These are phyloP conservation scores for Harpagoxenus sublaevis DNA, from an alignment of 2,888 invertebrate genomes.

Conservation along the genomic window DNA sequence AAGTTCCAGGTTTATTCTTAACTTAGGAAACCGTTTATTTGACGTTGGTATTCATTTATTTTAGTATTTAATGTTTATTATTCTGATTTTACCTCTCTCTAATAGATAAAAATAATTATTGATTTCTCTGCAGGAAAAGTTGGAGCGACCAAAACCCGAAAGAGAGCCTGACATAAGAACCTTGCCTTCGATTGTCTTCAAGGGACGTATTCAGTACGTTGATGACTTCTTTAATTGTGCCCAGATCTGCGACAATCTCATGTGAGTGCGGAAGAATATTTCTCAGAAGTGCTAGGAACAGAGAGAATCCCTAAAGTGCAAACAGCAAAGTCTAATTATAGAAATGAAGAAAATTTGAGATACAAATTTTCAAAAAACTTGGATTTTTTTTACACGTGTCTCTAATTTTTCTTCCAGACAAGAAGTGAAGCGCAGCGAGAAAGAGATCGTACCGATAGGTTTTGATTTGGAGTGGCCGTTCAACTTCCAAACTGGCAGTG, in stretches of 20 bases:
- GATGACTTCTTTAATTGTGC: conserved; percentile 81
- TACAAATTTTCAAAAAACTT: background rate
- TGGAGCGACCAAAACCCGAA: conserved; percentile 46
- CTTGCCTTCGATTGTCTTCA: conserved; percentile 77
- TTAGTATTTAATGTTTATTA: background rate
- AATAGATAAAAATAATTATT: background rate
- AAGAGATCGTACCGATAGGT: conserved; percentile 87
- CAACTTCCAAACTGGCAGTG: conserved; percentile 88
- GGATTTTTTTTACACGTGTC: background rate
- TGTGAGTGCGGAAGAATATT: conserved; percentile 75
- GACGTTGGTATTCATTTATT: background rate
- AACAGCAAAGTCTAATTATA: background rate
- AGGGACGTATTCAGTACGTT: conserved; percentile 79
- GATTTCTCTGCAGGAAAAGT: conserved; percentile 64
- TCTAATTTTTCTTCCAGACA: conserved; percentile 77
- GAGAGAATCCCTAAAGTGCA: background rate
- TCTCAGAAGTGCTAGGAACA: background rate
- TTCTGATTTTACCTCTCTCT: background rate
- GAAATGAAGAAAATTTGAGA: background rate
- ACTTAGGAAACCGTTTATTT: background rate
- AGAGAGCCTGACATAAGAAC: conserved; percentile 65
- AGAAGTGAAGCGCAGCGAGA: conserved; percentile 79
- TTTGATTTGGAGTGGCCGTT: conserved; percentile 91
- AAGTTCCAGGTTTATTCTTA: background rate
- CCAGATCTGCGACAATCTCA: conserved; percentile 79